Evolutionary conservation across 2,113 vertebrate genomes (phyloP), one percentile per base, ranked within the genome.

Genomic region (Gnathonemus echidnorhynchus): DNA sequence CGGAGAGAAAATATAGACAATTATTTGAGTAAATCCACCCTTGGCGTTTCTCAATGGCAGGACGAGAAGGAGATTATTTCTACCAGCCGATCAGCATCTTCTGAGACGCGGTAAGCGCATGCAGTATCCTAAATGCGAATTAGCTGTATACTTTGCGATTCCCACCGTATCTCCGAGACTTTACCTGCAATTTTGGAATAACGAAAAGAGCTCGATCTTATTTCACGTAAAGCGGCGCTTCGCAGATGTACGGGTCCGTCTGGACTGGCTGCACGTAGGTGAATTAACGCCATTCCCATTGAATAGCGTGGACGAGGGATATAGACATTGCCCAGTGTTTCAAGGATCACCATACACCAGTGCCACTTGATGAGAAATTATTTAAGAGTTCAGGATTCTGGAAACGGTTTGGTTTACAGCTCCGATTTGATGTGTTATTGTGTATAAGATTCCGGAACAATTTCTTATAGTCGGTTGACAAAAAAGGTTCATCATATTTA

Each of bases 101-200:
- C 90, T 74, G 89, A 93, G 92, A 89, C 89, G 83, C 91, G 95
- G 95, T 95, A 93, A 95, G 95, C 93, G 90, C 84, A 91, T 90
- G 86, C 89, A 31, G 89, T 86, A 35, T 53, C 24, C 10, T 49
- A 87, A 85, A 90, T 80, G 53, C 42, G 21, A 74, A 52, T 86
- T 74, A 88, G 42, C 27, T 53, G 56, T 52, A 88, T 89, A 49
- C 48, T 45, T 39, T 56, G 48, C 39, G 42, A 84, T 62, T 88
- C n/a, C 13, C 89, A 56, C 27, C 21, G 11, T 56, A 56, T 89
- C n/a, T 56, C 10, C 21, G 52, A 42, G 17, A n/a, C 39, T 24
- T 24, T 66, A 87, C 42, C 83, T 90, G 89, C 49, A 27, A 70
- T 66, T 87, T 31, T 48, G 21, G 39, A 42, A 66, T 42, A 42